Conservation (phyloP, 1,140 invertebrate species). For the Drosophila pandora region DNA sequence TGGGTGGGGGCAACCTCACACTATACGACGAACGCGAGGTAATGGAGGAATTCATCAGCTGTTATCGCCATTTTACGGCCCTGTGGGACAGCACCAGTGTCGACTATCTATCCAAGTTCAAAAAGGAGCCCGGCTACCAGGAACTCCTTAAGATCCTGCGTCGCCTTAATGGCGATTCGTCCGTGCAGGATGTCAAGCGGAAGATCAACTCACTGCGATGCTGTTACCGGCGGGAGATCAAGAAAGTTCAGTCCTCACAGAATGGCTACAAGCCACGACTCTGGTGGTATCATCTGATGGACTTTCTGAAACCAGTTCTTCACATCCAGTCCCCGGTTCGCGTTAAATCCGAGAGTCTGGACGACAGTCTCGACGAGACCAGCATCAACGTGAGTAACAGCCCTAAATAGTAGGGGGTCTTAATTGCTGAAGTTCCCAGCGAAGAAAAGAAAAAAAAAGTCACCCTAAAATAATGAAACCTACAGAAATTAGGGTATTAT, state of each 20-base stretch:
- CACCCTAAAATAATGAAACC: not conserved
- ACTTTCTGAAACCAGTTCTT: constrained; percentile 63
- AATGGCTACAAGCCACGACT: constrained; percentile 56
- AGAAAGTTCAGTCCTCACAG: constrained; percentile 47
- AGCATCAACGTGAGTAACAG: constrained; percentile 16
- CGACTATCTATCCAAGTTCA: constrained; percentile 64
- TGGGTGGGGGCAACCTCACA: not conserved
- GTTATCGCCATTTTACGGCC: constrained; percentile 57
- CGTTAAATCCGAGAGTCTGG: constrained; percentile 35
- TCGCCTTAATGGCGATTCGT: constrained; percentile 46
- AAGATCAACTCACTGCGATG: constrained; percentile 68
- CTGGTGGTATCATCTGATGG: constrained; percentile 66
- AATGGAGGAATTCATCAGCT: constrained; percentile 69
- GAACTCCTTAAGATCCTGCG: constrained; percentile 58
- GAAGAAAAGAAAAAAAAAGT: not conserved
- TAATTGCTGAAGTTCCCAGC: not conserved
- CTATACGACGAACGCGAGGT: constrained; percentile 65
- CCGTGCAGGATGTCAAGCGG: constrained; percentile 56
- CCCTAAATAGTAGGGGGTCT: not conserved
- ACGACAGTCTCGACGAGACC: constrained; percentile 57
- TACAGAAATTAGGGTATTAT: not conserved
- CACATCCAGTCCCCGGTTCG: constrained; percentile 31
- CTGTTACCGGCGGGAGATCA: constrained; percentile 61
- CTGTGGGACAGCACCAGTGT: constrained; percentile 53
- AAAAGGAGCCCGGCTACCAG: constrained; percentile 58